These are phyloP conservation scores for Drosophila stalkeri DNA, from an alignment of 2,888 invertebrate species.

Conservation along the genomic window DNA sequence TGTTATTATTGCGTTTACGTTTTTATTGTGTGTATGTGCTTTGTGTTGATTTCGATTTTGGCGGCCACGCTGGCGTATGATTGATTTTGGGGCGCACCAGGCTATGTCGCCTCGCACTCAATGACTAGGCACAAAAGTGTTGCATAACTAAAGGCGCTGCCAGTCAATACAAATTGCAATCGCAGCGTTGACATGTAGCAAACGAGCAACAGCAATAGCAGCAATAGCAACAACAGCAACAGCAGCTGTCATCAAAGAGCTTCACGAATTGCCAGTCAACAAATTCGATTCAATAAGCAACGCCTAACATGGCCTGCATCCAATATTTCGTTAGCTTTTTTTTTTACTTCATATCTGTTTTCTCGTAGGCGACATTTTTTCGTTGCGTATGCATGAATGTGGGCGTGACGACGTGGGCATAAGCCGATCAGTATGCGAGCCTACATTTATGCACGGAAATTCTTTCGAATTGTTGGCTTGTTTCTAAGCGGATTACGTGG, in stretches of 20 bases:
- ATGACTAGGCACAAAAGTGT: conserved; percentile 55
- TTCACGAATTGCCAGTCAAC: conserved; percentile 62
- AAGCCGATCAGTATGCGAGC: conserved; percentile 47
- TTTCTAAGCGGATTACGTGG: conserved; percentile 44
- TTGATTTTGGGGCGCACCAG: conserved; percentile 60
- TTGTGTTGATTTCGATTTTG: conserved; percentile 61
- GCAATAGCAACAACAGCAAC: conserved; percentile 11
- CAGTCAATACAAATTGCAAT: conserved; percentile 50
- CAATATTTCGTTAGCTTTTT: conserved; percentile 3
- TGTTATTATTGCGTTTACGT: conserved; percentile 7
- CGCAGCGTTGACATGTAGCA: conserved; percentile 60
- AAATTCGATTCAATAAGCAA: conserved; percentile 72
- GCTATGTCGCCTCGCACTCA: conserved; percentile 33
- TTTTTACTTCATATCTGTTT: neutral
- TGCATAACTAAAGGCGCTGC: conserved; percentile 66
- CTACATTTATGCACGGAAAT: conserved; percentile 32
- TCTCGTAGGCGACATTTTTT: conserved; percentile 17
- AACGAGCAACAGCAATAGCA: conserved; percentile 11
- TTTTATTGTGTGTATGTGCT: conserved; percentile 20
- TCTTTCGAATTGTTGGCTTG: conserved; percentile 18
- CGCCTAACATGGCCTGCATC: conserved; percentile 32
- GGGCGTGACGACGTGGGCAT: conserved; percentile 28
- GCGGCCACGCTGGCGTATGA: conserved; percentile 67
- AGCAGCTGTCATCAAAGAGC: conserved; percentile 35
- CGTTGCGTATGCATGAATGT: conserved; percentile 30